Conservation (phyloP, 1,140 invertebrate species). For the Coenobita brevimanus region DNA sequence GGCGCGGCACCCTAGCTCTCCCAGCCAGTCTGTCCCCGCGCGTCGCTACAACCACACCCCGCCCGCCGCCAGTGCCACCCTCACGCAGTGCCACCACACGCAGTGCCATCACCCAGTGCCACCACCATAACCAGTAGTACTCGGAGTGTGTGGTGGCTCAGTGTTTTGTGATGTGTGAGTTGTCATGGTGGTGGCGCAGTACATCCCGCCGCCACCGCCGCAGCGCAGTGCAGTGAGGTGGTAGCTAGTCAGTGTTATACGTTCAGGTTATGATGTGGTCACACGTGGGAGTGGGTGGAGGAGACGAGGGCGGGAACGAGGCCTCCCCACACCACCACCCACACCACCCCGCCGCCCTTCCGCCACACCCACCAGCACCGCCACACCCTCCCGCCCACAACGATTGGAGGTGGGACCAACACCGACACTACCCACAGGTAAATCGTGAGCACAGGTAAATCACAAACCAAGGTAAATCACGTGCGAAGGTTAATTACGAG, state of each 20-base stretch:
- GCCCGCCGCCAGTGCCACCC: conserved; percentile 19
- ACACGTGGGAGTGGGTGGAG: conserved; percentile 43
- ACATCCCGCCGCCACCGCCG: conserved; percentile 1
- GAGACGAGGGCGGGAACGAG: conserved; percentile 22
- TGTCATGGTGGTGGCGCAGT: conserved; percentile 1
- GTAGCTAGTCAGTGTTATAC: not conserved
- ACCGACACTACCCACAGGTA: conserved; percentile 55
- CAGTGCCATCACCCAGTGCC: conserved; percentile 24
- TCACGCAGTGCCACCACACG: conserved; percentile 54
- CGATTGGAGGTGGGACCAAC: conserved; percentile 59
- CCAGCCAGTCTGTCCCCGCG: conserved; percentile 59
- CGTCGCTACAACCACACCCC: conserved; percentile 50
- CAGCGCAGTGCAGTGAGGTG: not conserved
- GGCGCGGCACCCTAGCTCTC: conserved; percentile 43
- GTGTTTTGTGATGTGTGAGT: conserved; percentile 11
- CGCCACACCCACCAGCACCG: conserved; percentile 24
- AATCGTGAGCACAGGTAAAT: too few species aligned
- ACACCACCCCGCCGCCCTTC: conserved; percentile 31
- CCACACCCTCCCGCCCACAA: conserved; percentile 46
- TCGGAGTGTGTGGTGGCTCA: not conserved
- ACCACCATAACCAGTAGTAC: conserved; percentile 28
- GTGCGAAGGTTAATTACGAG: too few species aligned
- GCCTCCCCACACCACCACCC: conserved; percentile 47
- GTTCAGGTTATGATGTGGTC: conserved; percentile 51
- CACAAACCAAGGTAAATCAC: too few species aligned